Conservation (phyloP, 2,113 vertebrate species). For the Aspidoscelis tigris region DNA sequence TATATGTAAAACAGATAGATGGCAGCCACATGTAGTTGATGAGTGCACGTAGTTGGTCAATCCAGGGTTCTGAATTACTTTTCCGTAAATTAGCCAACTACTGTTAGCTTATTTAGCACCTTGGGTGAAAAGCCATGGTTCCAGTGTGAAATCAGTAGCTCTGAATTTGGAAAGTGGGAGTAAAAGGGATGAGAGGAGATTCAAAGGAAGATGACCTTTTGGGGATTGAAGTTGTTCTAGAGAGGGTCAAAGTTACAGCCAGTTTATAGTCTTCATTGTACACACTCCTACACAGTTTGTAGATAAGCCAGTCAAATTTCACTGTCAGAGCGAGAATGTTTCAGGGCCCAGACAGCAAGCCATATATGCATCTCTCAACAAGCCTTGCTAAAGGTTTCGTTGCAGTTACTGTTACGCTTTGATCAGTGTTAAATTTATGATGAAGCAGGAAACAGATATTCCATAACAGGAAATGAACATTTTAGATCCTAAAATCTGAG, state of each 20-base stretch:
- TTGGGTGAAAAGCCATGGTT: conserved; percentile 59
- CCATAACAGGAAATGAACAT: neutral
- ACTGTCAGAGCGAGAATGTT: neutral
- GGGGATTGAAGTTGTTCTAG: conserved; percentile 45
- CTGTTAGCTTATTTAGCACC: conserved; percentile 66
- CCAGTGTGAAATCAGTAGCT: conserved; percentile 34
- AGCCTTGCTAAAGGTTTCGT: neutral
- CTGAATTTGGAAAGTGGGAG: conserved; percentile 38
- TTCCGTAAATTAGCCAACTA: conserved; percentile 55
- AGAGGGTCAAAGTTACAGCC: conserved; percentile 55
- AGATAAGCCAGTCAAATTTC: conserved; percentile 55
- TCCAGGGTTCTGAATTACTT: neutral
- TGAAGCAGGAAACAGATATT: too few relatives aligned
- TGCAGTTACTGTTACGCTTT: too few relatives aligned
- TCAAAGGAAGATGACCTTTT: conserved; percentile 49
- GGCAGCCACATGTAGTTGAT: neutral
- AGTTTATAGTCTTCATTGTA: conserved; percentile 48
- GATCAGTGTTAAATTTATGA: neutral
- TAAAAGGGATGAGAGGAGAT: conserved; percentile 34
- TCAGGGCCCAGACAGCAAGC: rapidly evolving
- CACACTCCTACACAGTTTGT: conserved; percentile 57
- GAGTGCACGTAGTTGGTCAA: neutral
- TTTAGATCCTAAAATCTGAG: too few relatives aligned
- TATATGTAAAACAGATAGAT: neutral
- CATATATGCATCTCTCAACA: conserved; percentile 6